phyloP scores from a whole-genome alignment of 2,888 invertebrate genomes.

The Idaea dimidiata region DNA sequence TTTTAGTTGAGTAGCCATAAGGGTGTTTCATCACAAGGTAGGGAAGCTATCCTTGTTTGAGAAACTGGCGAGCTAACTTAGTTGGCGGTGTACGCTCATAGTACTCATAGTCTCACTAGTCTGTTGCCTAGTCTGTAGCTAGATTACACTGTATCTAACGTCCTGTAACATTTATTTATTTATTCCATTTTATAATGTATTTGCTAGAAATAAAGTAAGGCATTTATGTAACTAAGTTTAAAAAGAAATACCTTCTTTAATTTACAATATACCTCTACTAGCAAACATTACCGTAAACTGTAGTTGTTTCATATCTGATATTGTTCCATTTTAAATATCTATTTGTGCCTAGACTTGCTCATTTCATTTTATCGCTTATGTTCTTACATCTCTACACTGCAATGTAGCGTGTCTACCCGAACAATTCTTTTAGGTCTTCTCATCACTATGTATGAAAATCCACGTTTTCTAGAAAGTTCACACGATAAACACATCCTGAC shows the following conservation, averaged over 20 bases:
- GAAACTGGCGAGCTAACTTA: too few species aligned
- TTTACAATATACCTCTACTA: background rate
- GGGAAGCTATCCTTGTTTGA: too few species aligned
- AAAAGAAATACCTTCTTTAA: background rate
- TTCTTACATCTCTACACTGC: background rate
- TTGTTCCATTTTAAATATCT: background rate
- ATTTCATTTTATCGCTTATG: background rate
- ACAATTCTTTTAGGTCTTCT: background rate
- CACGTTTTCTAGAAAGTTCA: constrained; percentile 23
- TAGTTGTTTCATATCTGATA: background rate
- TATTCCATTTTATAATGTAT: too few species aligned
- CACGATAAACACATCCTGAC: constrained; percentile 47
- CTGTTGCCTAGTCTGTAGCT: too few species aligned
- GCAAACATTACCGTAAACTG: background rate
- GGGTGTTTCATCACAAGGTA: too few species aligned
- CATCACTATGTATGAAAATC: constrained; percentile 4
- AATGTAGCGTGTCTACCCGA: background rate
- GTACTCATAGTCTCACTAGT: too few species aligned
- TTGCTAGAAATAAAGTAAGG: too few species aligned
- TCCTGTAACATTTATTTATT: too few species aligned
- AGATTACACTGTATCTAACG: too few species aligned
- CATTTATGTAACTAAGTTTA: background rate
- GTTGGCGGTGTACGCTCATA: too few species aligned
- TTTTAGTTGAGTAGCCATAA: too few species aligned
- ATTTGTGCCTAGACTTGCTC: background rate